A percentile compares a stretch with the other conserved stretches of the same genome.
phyloP scores from a whole-genome alignment of 1,140 invertebrate species.

The Bombus ignitus region DNA sequence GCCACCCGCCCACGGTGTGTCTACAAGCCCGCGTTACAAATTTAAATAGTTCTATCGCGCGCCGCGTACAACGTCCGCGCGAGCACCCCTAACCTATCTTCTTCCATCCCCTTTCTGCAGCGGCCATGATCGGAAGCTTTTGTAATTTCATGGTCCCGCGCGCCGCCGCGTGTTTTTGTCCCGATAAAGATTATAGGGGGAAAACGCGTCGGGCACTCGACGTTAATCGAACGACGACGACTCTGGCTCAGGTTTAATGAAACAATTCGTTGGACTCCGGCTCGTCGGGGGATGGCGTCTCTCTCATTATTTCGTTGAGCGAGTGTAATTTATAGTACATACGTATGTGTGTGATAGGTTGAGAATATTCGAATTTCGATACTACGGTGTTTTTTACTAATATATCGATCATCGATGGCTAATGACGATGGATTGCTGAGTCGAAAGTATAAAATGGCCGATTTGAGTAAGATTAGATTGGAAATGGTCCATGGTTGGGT shows the following conservation, averaged over 20 bases:
- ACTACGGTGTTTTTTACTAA: too few species aligned
- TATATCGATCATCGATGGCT: too few species aligned
- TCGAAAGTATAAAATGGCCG: neutral
- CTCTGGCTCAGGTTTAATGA: slow-evolving; percentile 14
- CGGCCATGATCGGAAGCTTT: slow-evolving; percentile 21
- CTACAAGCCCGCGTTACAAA: slow-evolving; percentile 63
- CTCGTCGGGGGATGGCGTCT: neutral
- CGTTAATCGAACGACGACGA: slow-evolving; percentile 34
- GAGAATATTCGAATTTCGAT: too few species aligned
- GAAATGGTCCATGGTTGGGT: neutral
- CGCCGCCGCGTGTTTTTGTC: neutral
- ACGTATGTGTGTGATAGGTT: neutral
- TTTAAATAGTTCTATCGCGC: slow-evolving; percentile 65
- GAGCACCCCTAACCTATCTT: neutral
- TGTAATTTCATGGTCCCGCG: slow-evolving; percentile 50
- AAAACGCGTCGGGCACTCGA: slow-evolving; percentile 10
- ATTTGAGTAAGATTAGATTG: neutral
- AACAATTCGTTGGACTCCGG: slow-evolving; percentile 7
- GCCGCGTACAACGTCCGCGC: slow-evolving; percentile 32
- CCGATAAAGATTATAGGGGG: slow-evolving; percentile 11
- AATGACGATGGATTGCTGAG: neutral
- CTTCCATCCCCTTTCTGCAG: neutral
- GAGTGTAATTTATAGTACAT: neutral
- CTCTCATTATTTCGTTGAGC: too few species aligned
- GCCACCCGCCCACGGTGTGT: slow-evolving; percentile 64